Evolutionary conservation across 2,888 invertebrate genomes (phyloP).

Genomic region (Dicyrtoma fusca): DNA sequence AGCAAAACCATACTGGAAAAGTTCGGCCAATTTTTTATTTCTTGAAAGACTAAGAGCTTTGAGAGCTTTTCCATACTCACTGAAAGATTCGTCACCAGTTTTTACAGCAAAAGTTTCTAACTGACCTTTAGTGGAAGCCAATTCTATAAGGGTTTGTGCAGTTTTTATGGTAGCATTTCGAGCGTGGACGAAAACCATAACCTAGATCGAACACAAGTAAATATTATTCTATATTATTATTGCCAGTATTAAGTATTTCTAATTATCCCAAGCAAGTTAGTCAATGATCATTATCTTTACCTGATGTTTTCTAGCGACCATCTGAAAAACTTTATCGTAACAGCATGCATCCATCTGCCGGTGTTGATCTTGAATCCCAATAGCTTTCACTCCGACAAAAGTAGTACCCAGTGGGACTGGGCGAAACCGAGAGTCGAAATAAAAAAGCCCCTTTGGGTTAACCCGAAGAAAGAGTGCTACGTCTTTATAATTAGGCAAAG

Average conservation of each 20-base stretch:
- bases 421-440: conserved; percentile 89
- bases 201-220: conserved; percentile 29
- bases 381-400: conserved; percentile 82
- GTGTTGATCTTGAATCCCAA: conserved; percentile 67
- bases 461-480: conserved; percentile 93
- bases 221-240: background rate
- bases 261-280: too few species aligned
- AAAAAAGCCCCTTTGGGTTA: conserved; percentile 91
- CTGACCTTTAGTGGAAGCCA: conserved; percentile 76
- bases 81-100: conserved; percentile 62
- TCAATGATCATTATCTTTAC: conserved; percentile 59
- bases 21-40: conserved; percentile 79
- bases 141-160: conserved; percentile 80
- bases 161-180: conserved; percentile 92
- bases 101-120: conserved; percentile 70
- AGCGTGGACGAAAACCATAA: conserved; percentile 71
- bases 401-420: conserved; percentile 93
- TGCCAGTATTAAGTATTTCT: too few species aligned
- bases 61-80: conserved; percentile 69
- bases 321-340: conserved; percentile 86
- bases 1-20: conserved; percentile 85
- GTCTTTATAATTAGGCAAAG: conserved; percentile 95
- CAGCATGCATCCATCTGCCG: conserved; percentile 86
- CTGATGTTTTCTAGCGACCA: conserved; percentile 89
- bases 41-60: conserved; percentile 73